Conservation (phyloP, 2,888 invertebrate genomes). For the Amblyjoppa fuscipennis region DNA sequence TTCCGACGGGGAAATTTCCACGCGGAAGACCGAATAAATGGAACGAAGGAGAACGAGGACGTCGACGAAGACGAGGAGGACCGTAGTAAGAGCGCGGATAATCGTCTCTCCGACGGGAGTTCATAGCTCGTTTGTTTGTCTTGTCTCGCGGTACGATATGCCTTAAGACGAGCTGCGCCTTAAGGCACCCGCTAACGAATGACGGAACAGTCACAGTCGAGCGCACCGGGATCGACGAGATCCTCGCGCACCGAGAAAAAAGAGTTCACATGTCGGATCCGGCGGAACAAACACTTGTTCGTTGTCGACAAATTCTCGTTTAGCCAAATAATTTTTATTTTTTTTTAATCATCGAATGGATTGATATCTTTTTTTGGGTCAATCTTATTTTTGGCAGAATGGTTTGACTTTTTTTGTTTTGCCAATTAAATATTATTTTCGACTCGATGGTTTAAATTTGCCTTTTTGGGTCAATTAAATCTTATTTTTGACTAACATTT, state of each 20-base stretch:
- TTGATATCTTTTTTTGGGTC: too few species aligned
- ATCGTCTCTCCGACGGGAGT: constrained; percentile 42
- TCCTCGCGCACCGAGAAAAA: background rate
- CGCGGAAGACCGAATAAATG: constrained; percentile 48
- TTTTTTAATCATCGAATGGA: too few species aligned
- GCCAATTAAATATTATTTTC: too few species aligned
- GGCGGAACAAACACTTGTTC: too few species aligned
- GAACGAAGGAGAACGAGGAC: constrained; percentile 49
- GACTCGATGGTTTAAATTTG: too few species aligned
- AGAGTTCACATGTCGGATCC: too few species aligned
- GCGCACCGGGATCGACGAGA: background rate
- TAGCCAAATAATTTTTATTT: too few species aligned
- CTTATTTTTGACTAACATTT: too few species aligned
- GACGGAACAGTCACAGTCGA: constrained; percentile 7
- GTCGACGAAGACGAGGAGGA: constrained; percentile 1
- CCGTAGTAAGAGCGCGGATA: constrained; percentile 25
- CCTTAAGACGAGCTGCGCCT: background rate
- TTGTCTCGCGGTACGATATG: constrained; percentile 26
- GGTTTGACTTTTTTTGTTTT: too few species aligned
- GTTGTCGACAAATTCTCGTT: too few species aligned
- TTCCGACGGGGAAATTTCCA: constrained; percentile 47
- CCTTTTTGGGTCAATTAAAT: too few species aligned
- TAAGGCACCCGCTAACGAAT: constrained; percentile 4
- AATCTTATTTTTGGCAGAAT: too few species aligned
- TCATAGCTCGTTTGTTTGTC: constrained; percentile 50